A percentile compares a stretch with the other conserved stretches of the same genome.
Conservation (phyloP, 2,888 invertebrate species). For the Dasysyrphus albostriatus region DNA sequence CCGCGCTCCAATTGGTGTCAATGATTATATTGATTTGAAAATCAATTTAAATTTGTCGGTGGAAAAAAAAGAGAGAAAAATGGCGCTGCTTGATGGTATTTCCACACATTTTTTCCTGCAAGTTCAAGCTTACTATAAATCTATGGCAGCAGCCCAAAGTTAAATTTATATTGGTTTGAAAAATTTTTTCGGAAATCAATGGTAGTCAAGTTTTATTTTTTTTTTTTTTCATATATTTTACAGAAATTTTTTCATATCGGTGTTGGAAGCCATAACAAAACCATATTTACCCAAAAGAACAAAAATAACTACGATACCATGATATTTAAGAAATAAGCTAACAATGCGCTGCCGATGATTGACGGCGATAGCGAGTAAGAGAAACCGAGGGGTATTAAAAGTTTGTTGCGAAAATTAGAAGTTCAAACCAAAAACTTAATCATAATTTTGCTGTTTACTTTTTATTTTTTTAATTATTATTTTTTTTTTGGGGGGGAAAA, state of each 20-base stretch:
- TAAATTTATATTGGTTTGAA: not conserved
- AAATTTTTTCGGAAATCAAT: not conserved
- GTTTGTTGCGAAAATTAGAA: not conserved
- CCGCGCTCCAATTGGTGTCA: constrained; percentile 70
- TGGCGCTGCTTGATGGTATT: constrained; percentile 7
- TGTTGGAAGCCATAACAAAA: not conserved
- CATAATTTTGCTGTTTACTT: not conserved
- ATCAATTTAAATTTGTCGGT: constrained; percentile 60
- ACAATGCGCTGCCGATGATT: constrained; percentile 9
- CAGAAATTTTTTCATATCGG: not conserved
- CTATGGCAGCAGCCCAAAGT: not conserved
- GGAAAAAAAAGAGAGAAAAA: not conserved
- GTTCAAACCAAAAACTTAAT: not conserved
- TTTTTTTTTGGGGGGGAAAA: not conserved
- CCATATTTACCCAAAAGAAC: not conserved
- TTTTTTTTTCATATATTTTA: not conserved
- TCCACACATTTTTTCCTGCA: not conserved
- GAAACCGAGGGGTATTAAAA: not conserved
- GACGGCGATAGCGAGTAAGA: not conserved
- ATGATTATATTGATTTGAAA: constrained; percentile 63
- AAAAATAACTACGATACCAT: not conserved
- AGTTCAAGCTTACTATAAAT: not conserved
- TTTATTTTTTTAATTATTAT: not conserved
- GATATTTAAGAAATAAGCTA: constrained; percentile 16
- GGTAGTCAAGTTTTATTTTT: not conserved